These are phyloP conservation scores for Chrysolina oricalcia DNA, from an alignment of 2,888 invertebrate species.

Conservation along the genomic window DNA sequence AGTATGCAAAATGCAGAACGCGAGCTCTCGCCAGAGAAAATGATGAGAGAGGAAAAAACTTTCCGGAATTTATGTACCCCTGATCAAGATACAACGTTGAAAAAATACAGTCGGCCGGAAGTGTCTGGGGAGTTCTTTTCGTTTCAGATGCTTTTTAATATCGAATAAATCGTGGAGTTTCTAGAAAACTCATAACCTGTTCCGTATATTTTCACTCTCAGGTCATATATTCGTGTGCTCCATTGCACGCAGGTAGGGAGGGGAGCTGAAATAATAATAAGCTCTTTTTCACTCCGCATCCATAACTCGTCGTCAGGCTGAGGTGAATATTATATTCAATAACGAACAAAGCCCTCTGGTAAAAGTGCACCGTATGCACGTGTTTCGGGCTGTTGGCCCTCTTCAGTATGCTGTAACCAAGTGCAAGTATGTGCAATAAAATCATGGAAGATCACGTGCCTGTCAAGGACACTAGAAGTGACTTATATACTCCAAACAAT, in stretches of 20 bases:
- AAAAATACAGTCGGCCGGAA: constrained; percentile 9
- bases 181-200: background rate
- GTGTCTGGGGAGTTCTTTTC: constrained; percentile 12
- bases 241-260: background rate
- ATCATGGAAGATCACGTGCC: no score
- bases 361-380: no score
- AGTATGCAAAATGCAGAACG: background rate
- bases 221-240: background rate
- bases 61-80: constrained; percentile 15
- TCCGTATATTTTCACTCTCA: background rate
- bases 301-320: background rate
- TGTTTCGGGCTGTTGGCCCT: no score
- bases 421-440: no score
- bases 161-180: constrained; percentile 18
- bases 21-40: background rate
- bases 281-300: background rate
- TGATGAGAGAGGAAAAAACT: constrained; percentile 12
- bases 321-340: background rate
- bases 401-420: no score
- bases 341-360: no score
- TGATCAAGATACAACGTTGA: constrained; percentile 19
- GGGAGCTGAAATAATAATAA: constrained; percentile 13
- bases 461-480: no score
- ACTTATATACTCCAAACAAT: no score
- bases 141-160: constrained; percentile 16